These are phyloP conservation scores for Parapristionchus giblindavisi DNA, from an alignment of 2,888 invertebrate species.

Conservation along the genomic window DNA sequence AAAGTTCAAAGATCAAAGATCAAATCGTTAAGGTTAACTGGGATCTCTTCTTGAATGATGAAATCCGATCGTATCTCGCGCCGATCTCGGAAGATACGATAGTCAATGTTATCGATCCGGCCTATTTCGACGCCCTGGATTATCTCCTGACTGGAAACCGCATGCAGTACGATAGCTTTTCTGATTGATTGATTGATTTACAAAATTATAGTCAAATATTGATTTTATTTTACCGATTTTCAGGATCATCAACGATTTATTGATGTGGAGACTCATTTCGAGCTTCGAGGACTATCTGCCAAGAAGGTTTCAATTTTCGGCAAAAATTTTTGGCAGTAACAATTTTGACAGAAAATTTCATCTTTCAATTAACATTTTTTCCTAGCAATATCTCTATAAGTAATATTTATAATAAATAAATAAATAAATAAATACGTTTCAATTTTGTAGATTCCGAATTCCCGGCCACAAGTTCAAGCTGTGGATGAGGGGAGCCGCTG, in stretches of 20 bases:
- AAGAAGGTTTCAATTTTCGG: conserved; percentile 20
- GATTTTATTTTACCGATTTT: conserved; percentile 15
- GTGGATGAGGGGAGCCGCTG: conserved; percentile 48
- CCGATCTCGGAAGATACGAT: conserved; percentile 50
- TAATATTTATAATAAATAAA: neutral
- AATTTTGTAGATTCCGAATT: conserved; percentile 43
- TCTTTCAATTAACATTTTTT: neutral
- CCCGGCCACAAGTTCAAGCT: conserved; percentile 51
- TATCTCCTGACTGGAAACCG: conserved; percentile 39
- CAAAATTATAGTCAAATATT: neutral
- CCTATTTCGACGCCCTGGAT: conserved; percentile 53
- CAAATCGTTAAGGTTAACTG: conserved; percentile 50
- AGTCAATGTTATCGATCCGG: conserved; percentile 57
- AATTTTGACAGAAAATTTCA: neutral
- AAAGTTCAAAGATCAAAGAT: neutral
- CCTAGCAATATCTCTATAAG: neutral
- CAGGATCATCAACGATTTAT: conserved; percentile 58
- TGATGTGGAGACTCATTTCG: conserved; percentile 62
- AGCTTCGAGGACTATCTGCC: conserved; percentile 59
- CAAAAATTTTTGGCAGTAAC: neutral
- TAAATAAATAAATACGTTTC: too few species aligned
- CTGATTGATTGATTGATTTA: neutral
- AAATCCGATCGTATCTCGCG: conserved; percentile 48
- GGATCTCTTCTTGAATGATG: conserved; percentile 55
- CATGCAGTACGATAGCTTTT: conserved; percentile 29